Conservation (phyloP, 2,888 invertebrate species). For the Plagiodera versicolora region DNA sequence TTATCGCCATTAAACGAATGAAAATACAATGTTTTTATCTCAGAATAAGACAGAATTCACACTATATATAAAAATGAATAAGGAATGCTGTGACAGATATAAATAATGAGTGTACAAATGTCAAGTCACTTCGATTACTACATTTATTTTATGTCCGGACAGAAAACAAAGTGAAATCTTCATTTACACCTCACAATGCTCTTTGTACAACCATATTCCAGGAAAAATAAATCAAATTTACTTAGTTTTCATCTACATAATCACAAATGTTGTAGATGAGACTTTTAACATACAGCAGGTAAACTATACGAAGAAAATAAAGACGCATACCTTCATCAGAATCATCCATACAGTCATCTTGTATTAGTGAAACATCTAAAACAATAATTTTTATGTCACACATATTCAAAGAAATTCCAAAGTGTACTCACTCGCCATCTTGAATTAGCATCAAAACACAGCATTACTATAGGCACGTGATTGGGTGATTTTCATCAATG, state of each 20-base stretch:
- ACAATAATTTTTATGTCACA: conserved; percentile 38
- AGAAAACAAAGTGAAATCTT: background rate
- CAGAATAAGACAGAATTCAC: no score
- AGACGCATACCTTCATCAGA: conserved; percentile 52
- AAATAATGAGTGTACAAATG: conserved; percentile 30
- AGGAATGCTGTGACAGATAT: conserved; percentile 5
- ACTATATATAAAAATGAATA: no score
- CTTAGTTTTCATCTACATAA: no score
- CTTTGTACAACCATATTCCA: background rate
- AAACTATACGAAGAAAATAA: conserved; percentile 21
- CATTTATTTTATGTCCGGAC: background rate
- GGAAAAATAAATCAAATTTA: background rate
- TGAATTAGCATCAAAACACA: conserved; percentile 53
- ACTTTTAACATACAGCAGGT: background rate
- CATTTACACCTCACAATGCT: background rate
- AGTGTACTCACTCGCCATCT: conserved; percentile 55
- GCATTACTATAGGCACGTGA: conserved; percentile 53
- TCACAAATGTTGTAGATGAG: no score
- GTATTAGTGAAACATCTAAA: conserved; percentile 51
- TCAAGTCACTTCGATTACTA: conserved; percentile 14
- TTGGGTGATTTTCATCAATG: conserved; percentile 30
- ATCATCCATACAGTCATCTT: conserved; percentile 49
- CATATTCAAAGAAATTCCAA: conserved; percentile 28
- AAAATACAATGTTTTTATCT: background rate
- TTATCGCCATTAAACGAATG: no score